phyloP scores from a whole-genome alignment of 1,140 invertebrate species.

The Helicorthomorpha holstii region DNA sequence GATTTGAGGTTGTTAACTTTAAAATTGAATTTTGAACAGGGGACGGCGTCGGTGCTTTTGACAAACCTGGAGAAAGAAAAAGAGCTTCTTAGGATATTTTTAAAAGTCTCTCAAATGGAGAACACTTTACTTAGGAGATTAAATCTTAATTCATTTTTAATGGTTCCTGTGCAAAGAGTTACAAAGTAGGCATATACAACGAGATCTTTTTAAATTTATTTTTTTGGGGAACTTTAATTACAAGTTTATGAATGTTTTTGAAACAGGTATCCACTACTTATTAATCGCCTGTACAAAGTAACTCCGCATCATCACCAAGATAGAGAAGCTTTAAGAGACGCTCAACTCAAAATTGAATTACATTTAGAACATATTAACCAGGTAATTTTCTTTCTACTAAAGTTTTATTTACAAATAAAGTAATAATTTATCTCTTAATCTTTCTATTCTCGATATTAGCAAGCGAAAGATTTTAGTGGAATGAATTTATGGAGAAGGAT shows the following conservation, averaged over 20 bases:
- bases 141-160: constrained; percentile 92
- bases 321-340: constrained; percentile 28
- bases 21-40: constrained; percentile 35
- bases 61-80: constrained; percentile 89
- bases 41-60: constrained; percentile 66
- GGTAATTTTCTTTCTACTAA: constrained; percentile 18
- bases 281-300: constrained; percentile 79
- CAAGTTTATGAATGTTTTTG: too few relatives aligned
- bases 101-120: constrained; percentile 91
- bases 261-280: constrained; percentile 79
- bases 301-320: constrained; percentile 58
- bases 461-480: constrained; percentile 69
- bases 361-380: constrained; percentile 85
- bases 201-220: too few relatives aligned
- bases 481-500: constrained; percentile 78
- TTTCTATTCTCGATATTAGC: too few relatives aligned
- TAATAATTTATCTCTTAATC: too few relatives aligned
- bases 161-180: constrained; percentile 42
- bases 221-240: too few relatives aligned
- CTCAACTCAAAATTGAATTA: constrained; percentile 79
- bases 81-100: constrained; percentile 80
- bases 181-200: constrained; percentile 44
- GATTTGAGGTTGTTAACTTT: background rate
- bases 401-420: background rate
- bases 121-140: constrained; percentile 78